phyloP scores from a whole-genome alignment of 2,797 vertebrate genomes.

The Calcarius lapponicus region DNA sequence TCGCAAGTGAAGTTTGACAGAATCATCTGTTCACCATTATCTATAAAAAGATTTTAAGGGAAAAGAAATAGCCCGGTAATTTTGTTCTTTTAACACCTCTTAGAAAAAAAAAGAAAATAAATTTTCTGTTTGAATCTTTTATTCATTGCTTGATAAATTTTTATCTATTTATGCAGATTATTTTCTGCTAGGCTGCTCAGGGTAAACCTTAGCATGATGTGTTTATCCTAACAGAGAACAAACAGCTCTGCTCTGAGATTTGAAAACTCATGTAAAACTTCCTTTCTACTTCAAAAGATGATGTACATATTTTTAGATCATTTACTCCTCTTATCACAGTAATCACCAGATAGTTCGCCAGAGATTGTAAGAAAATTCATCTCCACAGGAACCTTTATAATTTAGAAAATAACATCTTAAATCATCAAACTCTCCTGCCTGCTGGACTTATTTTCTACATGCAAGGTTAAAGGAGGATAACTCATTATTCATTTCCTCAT shows the following conservation, averaged over 20 bases:
- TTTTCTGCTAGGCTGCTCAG: not conserved
- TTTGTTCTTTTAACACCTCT: conserved; percentile 17
- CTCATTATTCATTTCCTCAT: not conserved
- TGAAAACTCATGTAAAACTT: conserved; percentile 21
- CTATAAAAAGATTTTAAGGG: conserved; percentile 24
- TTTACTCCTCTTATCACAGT: conserved; percentile 11
- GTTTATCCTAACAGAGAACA: conserved; percentile 10
- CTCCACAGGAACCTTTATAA: not conserved
- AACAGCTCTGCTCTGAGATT: not conserved
- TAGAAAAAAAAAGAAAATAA: not conserved
- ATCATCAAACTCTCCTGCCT: not conserved
- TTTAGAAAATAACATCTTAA: conserved; percentile 33
- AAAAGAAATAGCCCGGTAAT: not conserved
- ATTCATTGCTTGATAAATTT: conserved; percentile 31
- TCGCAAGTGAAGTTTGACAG: conserved; percentile 39
- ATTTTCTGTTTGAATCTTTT: conserved; percentile 30
- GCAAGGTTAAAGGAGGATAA: not conserved
- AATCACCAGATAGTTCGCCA: conserved; percentile 2
- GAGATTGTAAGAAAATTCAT: not conserved
- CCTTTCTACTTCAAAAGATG: not conserved
- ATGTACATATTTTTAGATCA: conserved; percentile 2
- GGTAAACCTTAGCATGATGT: conserved; percentile 7
- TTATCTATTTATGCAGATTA: conserved; percentile 22
- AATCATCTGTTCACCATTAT: conserved; percentile 63
- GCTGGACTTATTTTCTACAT: not conserved